Evolutionary conservation across 2,888 invertebrate species (phyloP).

Genomic region (Micoletzkya japonica): DNA sequence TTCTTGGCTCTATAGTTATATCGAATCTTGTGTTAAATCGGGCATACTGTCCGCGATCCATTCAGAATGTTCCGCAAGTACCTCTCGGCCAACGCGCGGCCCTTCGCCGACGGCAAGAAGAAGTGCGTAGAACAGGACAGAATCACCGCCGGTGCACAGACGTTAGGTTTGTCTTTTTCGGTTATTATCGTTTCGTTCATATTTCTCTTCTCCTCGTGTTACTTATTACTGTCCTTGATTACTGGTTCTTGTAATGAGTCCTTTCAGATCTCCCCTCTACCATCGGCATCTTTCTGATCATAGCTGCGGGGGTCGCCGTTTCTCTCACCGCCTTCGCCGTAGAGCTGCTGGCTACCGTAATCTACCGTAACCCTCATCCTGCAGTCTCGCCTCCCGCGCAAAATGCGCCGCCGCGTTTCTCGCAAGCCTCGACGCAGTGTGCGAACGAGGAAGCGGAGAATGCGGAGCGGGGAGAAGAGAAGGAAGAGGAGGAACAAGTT

Average conservation of each 20-base stretch:
- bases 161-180: neutral
- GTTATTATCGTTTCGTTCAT: neutral
- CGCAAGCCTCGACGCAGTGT: no score
- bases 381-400: no score
- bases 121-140: constrained; percentile 12
- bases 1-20: no score
- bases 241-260: neutral
- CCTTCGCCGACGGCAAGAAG: constrained; percentile 5
- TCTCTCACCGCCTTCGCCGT: neutral
- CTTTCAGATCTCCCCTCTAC: constrained; percentile 5
- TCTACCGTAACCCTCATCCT: no score
- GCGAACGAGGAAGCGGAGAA: no score
- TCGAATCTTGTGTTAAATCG: no score
- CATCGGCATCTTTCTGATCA: neutral
- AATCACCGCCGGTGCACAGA: neutral
- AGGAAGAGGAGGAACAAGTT: no score
- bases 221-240: no score
- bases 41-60: no score
- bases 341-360: no score
- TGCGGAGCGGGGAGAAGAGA: no score
- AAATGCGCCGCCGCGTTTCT: no score
- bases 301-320: neutral
- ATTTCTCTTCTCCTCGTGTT: neutral
- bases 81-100: neutral
- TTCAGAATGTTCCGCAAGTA: constrained; percentile 2